These are phyloP conservation scores for Danio aesculapii DNA, from an alignment of 2,797 vertebrate genomes.

Conservation along the genomic window DNA sequence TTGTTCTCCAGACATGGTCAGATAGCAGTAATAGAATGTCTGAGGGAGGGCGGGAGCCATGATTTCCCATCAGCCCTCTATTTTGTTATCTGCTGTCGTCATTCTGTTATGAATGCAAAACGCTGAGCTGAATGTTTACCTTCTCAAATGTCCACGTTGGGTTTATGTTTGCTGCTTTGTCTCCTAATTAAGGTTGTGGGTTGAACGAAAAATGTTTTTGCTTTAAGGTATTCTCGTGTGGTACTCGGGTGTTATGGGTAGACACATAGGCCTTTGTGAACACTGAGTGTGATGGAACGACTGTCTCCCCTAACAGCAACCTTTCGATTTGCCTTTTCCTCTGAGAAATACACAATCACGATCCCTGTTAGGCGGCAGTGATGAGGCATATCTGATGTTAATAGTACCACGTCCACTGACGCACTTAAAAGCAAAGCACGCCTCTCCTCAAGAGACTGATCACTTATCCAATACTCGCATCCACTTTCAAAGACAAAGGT, in stretches of 20 bases:
- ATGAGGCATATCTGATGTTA: not conserved
- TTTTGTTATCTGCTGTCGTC: constrained; percentile 12
- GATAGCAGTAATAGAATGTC: constrained; percentile 2
- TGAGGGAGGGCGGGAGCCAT: not conserved
- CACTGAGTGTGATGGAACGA: not conserved
- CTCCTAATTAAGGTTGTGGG: not conserved
- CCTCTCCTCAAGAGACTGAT: not conserved
- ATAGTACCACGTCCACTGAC: not conserved
- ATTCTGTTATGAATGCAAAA: not conserved
- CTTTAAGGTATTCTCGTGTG: not conserved
- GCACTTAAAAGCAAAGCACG: not conserved
- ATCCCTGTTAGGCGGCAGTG: not conserved
- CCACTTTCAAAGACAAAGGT: too few species aligned
- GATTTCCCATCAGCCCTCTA: constrained; percentile 23
- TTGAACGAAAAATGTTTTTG: not conserved
- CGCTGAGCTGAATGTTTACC: not conserved
- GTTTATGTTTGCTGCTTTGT: not conserved
- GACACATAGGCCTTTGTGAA: not conserved
- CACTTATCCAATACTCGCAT: not conserved
- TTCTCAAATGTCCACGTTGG: not conserved
- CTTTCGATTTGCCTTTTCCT: not conserved
- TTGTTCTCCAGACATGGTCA: constrained; percentile 20
- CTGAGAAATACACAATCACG: not conserved
- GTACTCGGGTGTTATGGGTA: not conserved
- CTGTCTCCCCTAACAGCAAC: not conserved